Evolutionary conservation across 2,888 invertebrate species (phyloP).

Genomic region (Hybos culiciformis): DNA sequence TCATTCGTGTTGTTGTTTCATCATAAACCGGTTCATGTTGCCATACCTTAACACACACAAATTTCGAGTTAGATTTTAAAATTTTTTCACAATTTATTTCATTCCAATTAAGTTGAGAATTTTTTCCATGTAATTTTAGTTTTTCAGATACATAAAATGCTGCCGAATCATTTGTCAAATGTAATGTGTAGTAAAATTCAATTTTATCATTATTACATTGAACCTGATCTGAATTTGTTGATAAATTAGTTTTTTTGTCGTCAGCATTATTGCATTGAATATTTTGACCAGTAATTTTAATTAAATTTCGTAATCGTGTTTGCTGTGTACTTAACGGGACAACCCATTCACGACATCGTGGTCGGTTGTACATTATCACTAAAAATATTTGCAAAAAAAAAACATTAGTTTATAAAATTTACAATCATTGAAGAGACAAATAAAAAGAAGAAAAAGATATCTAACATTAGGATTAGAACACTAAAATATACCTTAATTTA

Average conservation of each 20-base stretch:
- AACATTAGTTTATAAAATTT: no score
- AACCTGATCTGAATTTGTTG: no score
- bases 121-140: slow-evolving; percentile 45
- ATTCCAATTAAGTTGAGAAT: slow-evolving; percentile 67
- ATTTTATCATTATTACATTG: slow-evolving; percentile 25
- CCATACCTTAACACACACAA: slow-evolving; percentile 27
- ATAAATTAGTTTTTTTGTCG: neutral
- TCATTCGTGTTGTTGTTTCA: no score
- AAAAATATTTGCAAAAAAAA: no score
- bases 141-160: slow-evolving; percentile 75
- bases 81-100: slow-evolving; percentile 56
- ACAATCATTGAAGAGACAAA: no score
- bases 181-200: slow-evolving; percentile 65
- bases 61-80: slow-evolving; percentile 36
- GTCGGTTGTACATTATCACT: slow-evolving; percentile 21
- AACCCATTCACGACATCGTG: slow-evolving; percentile 64
- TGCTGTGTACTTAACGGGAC: slow-evolving; percentile 77
- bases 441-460: no score
- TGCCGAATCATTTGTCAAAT: slow-evolving; percentile 65
- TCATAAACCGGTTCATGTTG: neutral
- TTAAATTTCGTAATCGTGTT: slow-evolving; percentile 62
- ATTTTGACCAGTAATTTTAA: slow-evolving; percentile 58
- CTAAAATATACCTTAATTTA: no score
- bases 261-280: slow-evolving; percentile 23
- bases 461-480: no score